These are phyloP conservation scores for Serranochromis macrocephalus DNA, from an alignment of 2,113 vertebrate species.

Conservation along the genomic window DNA sequence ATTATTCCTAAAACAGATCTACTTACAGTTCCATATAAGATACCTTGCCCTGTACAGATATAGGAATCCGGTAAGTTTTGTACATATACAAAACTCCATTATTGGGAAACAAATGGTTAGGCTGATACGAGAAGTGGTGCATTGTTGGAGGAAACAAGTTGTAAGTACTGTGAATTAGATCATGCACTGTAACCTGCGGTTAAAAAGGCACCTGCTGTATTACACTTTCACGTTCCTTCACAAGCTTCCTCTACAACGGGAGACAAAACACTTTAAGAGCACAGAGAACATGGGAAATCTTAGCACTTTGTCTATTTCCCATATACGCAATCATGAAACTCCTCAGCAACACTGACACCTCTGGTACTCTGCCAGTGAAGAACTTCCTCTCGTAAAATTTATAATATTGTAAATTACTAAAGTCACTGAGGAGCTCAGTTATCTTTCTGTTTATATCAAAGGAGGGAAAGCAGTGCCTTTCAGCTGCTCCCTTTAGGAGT, in stretches of 20 bases:
- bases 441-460: neutral
- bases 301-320: neutral
- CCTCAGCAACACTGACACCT: neutral
- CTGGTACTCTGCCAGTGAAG: neutral
- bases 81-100: conserved; percentile 29
- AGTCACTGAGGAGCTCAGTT: neutral
- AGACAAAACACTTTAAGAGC: neutral
- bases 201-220: conserved; percentile 58
- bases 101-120: conserved; percentile 2
- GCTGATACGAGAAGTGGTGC: neutral
- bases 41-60: neutral
- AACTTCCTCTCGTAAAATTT: neutral
- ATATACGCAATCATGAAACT: neutral
- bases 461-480: neutral
- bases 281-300: neutral
- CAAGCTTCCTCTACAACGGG: neutral
- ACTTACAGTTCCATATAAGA: conserved; percentile 31
- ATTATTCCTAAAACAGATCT: conserved; percentile 41
- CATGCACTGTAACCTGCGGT: conserved; percentile 38
- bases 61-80: conserved; percentile 7
- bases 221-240: neutral
- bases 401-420: neutral
- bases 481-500: neutral
- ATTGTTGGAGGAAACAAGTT: neutral
- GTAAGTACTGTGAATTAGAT: conserved; percentile 2